Evolutionary conservation across 2,797 vertebrate genomes (phyloP), one percentile per base, ranked within the genome.

Genomic region (Trematomus bernacchii): DNA sequence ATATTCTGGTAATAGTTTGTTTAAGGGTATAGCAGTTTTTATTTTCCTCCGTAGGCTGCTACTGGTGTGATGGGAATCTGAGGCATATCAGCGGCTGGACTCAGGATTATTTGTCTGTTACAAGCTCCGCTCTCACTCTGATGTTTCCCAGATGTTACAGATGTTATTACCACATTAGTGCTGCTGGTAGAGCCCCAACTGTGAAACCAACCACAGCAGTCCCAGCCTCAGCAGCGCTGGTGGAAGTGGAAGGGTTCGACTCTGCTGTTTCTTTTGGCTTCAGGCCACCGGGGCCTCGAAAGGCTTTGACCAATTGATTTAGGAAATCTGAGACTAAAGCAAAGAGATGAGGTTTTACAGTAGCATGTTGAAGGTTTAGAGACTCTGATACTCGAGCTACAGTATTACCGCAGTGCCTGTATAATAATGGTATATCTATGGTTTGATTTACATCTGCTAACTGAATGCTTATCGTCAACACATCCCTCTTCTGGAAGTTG

Each of bases 81-180:
- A 52, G 47, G 66, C 76, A 51, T 54, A 71, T 75, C 23, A 63
- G 58, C 4, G 42, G 27, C 70, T 27, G 72, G 70, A 82, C 71
- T 54, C 43, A 10, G 30, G 16, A 54, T 77, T 73, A 77, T 87
- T 90, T 85, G 85, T 89, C 92, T 91, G 94, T 67, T 83, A 75
- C 76, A 77, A 82, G 69, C 60, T 67, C 13, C 15, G 48, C 69
- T 76, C 82, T 76, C 66, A 63, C 44, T 16, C 43, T n/a, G 50
- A 91, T 89, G 84, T 80, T 89, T 89, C 86, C 84, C 86, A 91
- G 84, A 91, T 89, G 89, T 89, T 84, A 73, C 87, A 88, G 77
- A 88, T 87, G 76, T 82, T 86, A 81, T 87, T 82, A 85, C 83
- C 87, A 79, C 85, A 87, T 84, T 83, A 89, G 67, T 84, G 84